Conservation (phyloP, 2,113 vertebrate species). For the Cynopterus brachyotis region DNA sequence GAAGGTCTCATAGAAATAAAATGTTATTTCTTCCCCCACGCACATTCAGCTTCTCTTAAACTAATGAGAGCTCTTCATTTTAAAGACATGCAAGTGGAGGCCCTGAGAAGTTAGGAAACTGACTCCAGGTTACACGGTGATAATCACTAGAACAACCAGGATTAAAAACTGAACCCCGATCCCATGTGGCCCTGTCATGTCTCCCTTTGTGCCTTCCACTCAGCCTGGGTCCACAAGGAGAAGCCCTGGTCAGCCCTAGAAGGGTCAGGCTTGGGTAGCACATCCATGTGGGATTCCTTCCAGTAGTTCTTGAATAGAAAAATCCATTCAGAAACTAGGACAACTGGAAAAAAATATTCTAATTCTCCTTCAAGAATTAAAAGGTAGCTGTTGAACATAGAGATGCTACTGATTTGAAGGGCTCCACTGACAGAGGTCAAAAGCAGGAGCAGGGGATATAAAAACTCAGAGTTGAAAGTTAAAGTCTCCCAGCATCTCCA, state of each 20-base stretch:
- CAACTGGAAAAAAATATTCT: neutral
- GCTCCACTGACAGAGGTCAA: neutral
- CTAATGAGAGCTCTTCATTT: neutral
- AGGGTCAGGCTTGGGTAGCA: neutral
- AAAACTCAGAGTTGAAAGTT: neutral
- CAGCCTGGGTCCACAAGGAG: neutral
- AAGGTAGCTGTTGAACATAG: neutral
- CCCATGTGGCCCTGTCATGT: neutral
- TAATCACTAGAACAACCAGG: neutral
- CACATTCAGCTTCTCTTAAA: neutral
- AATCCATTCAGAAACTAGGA: slow-evolving; percentile 11
- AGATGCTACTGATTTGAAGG: neutral
- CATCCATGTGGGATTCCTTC: neutral
- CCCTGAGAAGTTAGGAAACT: neutral
- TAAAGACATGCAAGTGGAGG: neutral
- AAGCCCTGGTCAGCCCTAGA: neutral
- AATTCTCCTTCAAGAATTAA: neutral
- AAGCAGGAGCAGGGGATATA: neutral
- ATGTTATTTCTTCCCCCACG: neutral
- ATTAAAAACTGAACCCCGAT: neutral
- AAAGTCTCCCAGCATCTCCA: neutral
- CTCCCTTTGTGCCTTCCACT: neutral
- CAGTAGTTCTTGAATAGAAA: slow-evolving; percentile 28
- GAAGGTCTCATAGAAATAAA: neutral
- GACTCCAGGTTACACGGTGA: neutral